Evolutionary conservation across 2,888 invertebrate species (phyloP), one percentile per base, ranked within the genome.

Genomic region (Brenthis hecate): DNA sequence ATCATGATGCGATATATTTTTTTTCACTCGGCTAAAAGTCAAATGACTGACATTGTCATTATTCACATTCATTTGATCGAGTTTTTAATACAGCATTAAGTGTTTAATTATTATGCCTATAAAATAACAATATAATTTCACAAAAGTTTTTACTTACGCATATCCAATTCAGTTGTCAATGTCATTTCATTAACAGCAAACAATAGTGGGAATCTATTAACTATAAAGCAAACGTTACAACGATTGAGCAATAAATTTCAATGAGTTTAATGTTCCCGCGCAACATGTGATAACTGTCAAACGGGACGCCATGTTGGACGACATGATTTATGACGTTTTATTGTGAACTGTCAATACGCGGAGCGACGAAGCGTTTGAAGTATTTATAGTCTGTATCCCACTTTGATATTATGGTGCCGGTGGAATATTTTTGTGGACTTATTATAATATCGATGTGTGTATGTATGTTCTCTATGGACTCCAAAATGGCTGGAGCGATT

Each of bases 181-280:
- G 73, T 69, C 71, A 70, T 68, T 72, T 70, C 66, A 68, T 72
- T 68, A 72, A 72, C 71, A 71, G 36, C 69, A 72, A 86, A 88
- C 85, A 89, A 90, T 87, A 85, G 86, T 62, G 16, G 81, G 82
- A 87, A 48, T 36, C 89, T 91, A 87, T 87, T 62, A 62, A 89
- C 88, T 86, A 85, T 51, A 36, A 76, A 83, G 77, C 78, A 76
- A 80, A 82, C 80, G 81, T 74, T 77, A 80, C 55, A 81, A 80
- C 88, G 90, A 92, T 92, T 91, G 91, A 92, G 91, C 82, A 89
- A 92, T 92, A 92, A 92, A 92, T 91, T 89, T 90, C 91, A 92
- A 92, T 92, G 89, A 91, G 85, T 89, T 88, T 90, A 92, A 92
- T 90, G 91, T 89, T 88, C 86, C 85, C 86, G 85, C 85, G 86